phyloP scores from a whole-genome alignment of 2,797 vertebrate genomes.

The Dromococcyx pavoninus region DNA sequence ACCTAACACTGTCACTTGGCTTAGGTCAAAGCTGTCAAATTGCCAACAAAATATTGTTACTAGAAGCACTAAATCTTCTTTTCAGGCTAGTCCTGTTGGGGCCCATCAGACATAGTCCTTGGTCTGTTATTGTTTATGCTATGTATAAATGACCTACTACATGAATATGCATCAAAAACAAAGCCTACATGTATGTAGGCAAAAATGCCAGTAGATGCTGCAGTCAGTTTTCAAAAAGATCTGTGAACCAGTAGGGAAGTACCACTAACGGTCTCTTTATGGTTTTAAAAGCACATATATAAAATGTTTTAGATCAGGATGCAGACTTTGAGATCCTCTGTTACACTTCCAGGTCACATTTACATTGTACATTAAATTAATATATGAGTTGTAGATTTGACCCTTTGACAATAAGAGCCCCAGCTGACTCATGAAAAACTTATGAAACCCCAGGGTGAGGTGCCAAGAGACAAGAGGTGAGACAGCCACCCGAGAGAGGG shows the following conservation, averaged over 20 bases:
- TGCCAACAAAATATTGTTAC: conserved; percentile 66
- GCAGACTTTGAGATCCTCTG: not conserved
- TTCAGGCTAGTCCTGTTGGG: conserved; percentile 55
- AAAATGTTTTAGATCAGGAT: not conserved
- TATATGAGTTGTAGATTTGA: not conserved
- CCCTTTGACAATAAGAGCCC: not conserved
- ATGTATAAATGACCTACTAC: conserved; percentile 25
- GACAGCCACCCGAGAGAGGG: not conserved
- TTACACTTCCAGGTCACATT: not conserved
- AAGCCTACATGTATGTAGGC: conserved; percentile 32
- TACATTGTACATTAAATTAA: not conserved
- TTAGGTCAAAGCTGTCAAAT: conserved; percentile 69
- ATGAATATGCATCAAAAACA: conserved; percentile 19
- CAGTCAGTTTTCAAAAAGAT: not conserved
- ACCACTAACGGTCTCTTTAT: not conserved
- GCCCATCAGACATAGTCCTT: conserved; percentile 48
- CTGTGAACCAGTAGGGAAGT: not conserved
- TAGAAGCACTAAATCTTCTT: conserved; percentile 54
- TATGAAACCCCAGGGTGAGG: not conserved
- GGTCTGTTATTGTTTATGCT: conserved; percentile 54
- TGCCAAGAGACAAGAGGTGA: not conserved
- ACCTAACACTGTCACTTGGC: conserved; percentile 68
- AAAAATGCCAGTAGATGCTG: not conserved
- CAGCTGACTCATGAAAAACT: not conserved
- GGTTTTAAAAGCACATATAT: not conserved